Conservation (phyloP, 2,797 vertebrate genomes). For the Loris lydekkerianus region DNA sequence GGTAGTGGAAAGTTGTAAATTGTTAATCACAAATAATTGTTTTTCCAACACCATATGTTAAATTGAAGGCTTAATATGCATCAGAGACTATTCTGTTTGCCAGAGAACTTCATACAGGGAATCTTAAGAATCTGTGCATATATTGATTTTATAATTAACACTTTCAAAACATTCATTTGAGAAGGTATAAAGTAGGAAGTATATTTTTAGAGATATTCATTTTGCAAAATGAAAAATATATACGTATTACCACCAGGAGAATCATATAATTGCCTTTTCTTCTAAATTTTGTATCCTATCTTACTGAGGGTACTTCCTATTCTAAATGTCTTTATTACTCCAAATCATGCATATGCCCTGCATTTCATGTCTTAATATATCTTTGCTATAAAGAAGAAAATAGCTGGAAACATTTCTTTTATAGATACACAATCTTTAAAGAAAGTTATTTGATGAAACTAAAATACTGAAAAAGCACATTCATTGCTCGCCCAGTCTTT, state of each 20-base stretch:
- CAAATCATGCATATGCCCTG: not conserved
- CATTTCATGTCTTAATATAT: not conserved
- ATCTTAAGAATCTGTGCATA: not conserved
- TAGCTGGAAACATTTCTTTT: not conserved
- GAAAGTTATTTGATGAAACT: not conserved
- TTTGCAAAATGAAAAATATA: not conserved
- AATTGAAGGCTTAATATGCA: not conserved
- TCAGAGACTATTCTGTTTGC: not conserved
- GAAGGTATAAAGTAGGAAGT: not conserved
- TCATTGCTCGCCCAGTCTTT: not conserved
- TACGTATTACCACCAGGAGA: not conserved
- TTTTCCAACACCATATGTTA: not conserved
- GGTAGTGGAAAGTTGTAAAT: not conserved
- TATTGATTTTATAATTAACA: constrained; percentile 14
- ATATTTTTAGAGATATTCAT: not conserved
- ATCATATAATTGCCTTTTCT: not conserved
- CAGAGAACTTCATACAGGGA: not conserved
- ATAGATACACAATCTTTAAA: not conserved
- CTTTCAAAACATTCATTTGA: not conserved
- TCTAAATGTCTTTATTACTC: not conserved
- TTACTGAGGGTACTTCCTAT: not conserved
- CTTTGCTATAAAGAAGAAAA: not conserved
- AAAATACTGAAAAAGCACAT: not conserved
- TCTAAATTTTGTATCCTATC: not conserved
- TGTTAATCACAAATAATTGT: not conserved